phyloP scores from a whole-genome alignment of 2,113 vertebrate genomes.

The Reinhardtius hippoglossoides region DNA sequence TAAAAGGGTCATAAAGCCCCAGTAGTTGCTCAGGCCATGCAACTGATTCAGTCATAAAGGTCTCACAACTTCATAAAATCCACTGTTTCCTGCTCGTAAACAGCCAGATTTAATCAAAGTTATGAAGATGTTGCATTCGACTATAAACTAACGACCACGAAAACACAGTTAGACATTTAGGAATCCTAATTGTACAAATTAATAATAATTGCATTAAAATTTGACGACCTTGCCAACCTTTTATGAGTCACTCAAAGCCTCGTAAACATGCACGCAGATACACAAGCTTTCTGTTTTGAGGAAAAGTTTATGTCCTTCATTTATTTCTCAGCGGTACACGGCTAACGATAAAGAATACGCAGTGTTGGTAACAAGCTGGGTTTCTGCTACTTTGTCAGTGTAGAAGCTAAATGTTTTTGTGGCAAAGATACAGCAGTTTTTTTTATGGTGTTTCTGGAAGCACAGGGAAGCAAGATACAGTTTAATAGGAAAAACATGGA shows the following conservation, averaged over 20 bases:
- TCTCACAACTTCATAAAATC: constrained; percentile 51
- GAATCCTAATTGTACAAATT: not conserved
- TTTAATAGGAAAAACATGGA: no score
- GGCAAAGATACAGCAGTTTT: not conserved
- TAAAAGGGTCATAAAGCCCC: constrained; percentile 54
- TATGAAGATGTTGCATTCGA: constrained; percentile 10
- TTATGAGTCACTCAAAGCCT: not conserved
- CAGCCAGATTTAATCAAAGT: constrained; percentile 44
- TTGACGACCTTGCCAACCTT: not conserved
- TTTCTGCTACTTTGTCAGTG: not conserved
- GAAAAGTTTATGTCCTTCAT: not conserved
- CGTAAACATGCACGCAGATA: not conserved
- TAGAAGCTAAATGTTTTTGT: not conserved
- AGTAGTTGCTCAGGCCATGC: constrained; percentile 36
- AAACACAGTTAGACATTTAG: not conserved
- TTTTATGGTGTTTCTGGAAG: not conserved
- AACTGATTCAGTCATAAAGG: constrained; percentile 50
- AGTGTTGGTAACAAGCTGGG: not conserved
- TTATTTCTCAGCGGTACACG: not conserved
- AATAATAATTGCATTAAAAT: not conserved
- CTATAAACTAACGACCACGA: not conserved
- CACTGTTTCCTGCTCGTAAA: constrained; percentile 48
- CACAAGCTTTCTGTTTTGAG: not conserved
- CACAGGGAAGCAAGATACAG: not conserved
- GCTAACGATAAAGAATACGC: not conserved